These are phyloP conservation scores for Emydoidea blandingii DNA, from an alignment of 2,797 vertebrate species.

Conservation along the genomic window DNA sequence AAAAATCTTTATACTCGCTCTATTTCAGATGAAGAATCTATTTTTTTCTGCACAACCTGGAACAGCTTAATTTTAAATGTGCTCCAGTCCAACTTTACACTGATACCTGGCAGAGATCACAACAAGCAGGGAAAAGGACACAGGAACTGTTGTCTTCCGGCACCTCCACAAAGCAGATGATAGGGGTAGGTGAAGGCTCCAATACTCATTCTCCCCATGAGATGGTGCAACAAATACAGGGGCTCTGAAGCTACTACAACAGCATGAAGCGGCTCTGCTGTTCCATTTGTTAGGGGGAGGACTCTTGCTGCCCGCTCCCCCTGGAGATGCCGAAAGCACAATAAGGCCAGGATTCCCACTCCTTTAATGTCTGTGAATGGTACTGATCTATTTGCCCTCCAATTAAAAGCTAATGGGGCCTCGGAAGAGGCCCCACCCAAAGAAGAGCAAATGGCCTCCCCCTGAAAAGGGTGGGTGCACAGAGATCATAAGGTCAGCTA, in stretches of 20 bases:
- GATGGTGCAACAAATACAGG: background rate
- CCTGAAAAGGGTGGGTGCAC: too few relatives aligned
- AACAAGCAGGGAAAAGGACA: rapidly evolving
- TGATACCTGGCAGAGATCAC: background rate
- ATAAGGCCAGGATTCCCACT: too few relatives aligned
- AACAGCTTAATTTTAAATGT: background rate
- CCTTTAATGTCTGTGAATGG: too few relatives aligned
- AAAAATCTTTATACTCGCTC: background rate
- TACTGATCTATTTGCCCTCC: too few relatives aligned
- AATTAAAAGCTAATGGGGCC: too few relatives aligned
- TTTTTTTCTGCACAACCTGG: background rate
- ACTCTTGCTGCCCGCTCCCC: too few relatives aligned
- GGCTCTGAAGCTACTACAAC: background rate
- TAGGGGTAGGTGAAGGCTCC: background rate
- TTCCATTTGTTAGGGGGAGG: too few relatives aligned
- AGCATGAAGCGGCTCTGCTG: background rate
- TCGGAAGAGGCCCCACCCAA: too few relatives aligned
- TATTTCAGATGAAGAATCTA: background rate
- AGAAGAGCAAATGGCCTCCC: too few relatives aligned
- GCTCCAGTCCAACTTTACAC: background rate
- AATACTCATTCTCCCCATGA: background rate
- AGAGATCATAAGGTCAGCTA: too few relatives aligned
- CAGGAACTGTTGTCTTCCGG: background rate
- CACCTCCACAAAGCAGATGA: background rate
- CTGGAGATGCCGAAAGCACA: too few relatives aligned